Conservation (phyloP, 2,888 invertebrate species). For the Incurvaria masculella region DNA sequence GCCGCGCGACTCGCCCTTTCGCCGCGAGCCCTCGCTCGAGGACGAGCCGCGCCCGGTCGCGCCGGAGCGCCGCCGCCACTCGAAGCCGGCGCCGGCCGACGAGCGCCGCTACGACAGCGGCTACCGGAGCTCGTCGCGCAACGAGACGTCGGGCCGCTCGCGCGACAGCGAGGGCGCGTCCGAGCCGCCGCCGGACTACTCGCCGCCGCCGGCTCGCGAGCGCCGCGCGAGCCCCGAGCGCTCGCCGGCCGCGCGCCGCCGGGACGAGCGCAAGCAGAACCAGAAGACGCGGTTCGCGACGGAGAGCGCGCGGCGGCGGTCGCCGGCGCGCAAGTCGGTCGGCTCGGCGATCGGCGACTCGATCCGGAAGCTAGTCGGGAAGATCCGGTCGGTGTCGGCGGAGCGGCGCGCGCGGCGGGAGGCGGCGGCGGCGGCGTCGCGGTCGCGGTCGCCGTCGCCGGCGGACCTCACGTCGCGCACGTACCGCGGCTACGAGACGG, state of each 20-base stretch:
- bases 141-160: constrained; percentile 50
- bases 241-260: constrained; percentile 45
- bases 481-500: constrained; percentile 49
- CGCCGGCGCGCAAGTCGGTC: constrained; percentile 48
- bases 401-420: constrained; percentile 65
- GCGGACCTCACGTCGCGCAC: constrained; percentile 50
- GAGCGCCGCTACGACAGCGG: constrained; percentile 56
- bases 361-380: constrained; percentile 76
- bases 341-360: constrained; percentile 73
- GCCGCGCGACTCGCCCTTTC: constrained; percentile 50
- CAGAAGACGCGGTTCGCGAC: constrained; percentile 69
- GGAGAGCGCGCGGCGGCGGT: constrained; percentile 37
- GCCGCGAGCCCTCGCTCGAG: constrained; percentile 39
- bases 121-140: constrained; percentile 54
- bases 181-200: constrained; percentile 71
- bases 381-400: constrained; percentile 69
- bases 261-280: constrained; percentile 57
- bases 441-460: constrained; percentile 60
- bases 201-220: constrained; percentile 54
- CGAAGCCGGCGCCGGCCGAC: constrained; percentile 51
- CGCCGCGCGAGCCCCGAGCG: constrained; percentile 43
- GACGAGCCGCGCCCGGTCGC: constrained; percentile 57
- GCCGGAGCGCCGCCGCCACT: constrained; percentile 62
- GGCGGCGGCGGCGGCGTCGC: constrained; percentile 52
- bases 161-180: constrained; percentile 49